A percentile compares a stretch with the other conserved stretches of the same genome.
phyloP scores from a whole-genome alignment of 35 echinoderm and acorn worm genomes.

The Eucidaris tribuloides region DNA sequence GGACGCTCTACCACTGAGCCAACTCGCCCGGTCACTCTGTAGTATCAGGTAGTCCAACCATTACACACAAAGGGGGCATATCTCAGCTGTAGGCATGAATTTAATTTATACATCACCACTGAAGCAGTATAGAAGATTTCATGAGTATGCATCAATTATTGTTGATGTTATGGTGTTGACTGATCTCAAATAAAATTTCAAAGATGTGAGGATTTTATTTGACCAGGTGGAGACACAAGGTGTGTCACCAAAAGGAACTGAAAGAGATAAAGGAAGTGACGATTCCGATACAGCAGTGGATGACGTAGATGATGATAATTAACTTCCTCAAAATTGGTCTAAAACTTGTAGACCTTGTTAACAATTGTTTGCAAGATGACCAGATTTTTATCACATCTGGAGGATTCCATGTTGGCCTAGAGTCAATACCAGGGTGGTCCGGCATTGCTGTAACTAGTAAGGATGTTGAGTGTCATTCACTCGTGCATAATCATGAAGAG shows the following conservation, averaged over 20 bases:
- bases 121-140: slow-evolving; percentile 21
- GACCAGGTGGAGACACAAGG: slow-evolving; percentile 63
- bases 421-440: background rate
- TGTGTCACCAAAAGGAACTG: slow-evolving; percentile 49
- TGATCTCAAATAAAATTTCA: slow-evolving; percentile 32
- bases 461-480: background rate
- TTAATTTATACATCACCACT: slow-evolving; percentile 61
- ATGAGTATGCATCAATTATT: slow-evolving; percentile 53
- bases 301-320: slow-evolving; percentile 15
- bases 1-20: too few relatives aligned
- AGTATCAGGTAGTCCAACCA: background rate
- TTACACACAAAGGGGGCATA: background rate
- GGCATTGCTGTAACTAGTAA: background rate
- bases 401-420: slow-evolving; percentile 24
- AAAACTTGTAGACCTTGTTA: background rate
- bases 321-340: slow-evolving; percentile 38
- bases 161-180: slow-evolving; percentile 29
- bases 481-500: slow-evolving; percentile 39
- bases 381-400: slow-evolving; percentile 31
- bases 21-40: too few relatives aligned
- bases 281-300: slow-evolving; percentile 11
- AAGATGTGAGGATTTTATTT: slow-evolving; percentile 61
- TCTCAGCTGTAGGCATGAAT: slow-evolving; percentile 58
- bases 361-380: background rate
- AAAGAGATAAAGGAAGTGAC: slow-evolving; percentile 33